These are phyloP conservation scores for Oreonectes daqikongensis DNA, from an alignment of 2,797 vertebrate genomes.

Conservation along the genomic window DNA sequence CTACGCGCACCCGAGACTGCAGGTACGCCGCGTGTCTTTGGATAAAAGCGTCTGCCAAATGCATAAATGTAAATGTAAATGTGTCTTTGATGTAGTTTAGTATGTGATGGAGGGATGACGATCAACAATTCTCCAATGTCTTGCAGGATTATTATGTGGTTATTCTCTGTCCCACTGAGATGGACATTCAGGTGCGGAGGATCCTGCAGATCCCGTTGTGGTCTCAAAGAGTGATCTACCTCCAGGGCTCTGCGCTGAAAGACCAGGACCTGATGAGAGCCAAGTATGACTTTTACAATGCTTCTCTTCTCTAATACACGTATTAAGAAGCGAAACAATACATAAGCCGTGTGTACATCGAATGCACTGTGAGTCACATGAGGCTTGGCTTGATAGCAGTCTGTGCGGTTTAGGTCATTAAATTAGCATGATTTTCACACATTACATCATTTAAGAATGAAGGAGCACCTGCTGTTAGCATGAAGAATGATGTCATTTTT, in stretches of 20 bases:
- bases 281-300: conserved; percentile 72
- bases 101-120: not conserved
- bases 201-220: conserved; percentile 86
- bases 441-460: no score
- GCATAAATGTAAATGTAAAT: no score
- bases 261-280: conserved; percentile 87
- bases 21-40: conserved; percentile 66
- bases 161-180: conserved; percentile 84
- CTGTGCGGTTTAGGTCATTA: conserved; percentile 10
- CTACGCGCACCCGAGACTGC: conserved; percentile 83
- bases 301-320: no score
- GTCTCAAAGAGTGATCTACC: conserved; percentile 86
- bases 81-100: not conserved
- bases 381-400: not conserved
- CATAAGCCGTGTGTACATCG: no score
- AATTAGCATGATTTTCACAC: conserved; percentile 2
- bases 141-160: conserved; percentile 85
- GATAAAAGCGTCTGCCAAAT: no score
- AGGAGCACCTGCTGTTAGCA: no score
- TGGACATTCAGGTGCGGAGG: conserved; percentile 83
- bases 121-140: conserved; percentile 17
- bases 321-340: no score
- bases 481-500: not conserved
- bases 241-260: conserved; percentile 84
- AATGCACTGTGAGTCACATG: no score